These are phyloP conservation scores for Calyptommatus sinebrachiatus DNA, from an alignment of 2,113 vertebrate species.

Conservation along the genomic window DNA sequence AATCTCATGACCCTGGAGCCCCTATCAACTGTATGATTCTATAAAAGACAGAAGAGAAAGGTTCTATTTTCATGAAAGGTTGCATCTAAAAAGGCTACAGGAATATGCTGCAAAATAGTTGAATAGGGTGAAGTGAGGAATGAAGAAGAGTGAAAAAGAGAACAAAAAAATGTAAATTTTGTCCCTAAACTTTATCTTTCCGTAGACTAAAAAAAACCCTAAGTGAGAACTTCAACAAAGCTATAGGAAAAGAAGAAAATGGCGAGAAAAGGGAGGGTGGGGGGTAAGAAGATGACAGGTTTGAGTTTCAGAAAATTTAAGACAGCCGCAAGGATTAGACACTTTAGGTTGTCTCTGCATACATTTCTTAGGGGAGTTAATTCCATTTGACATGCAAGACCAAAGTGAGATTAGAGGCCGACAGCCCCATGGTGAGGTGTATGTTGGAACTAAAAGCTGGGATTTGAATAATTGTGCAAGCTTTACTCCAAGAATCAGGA, in stretches of 20 bases:
- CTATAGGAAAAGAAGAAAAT: conserved; percentile 81
- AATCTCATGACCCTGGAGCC: no score
- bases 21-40: no score
- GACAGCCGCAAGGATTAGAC: conserved; percentile 92
- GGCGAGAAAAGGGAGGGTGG: background rate
- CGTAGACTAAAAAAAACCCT: conserved; percentile 64
- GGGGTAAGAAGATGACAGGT: conserved; percentile 87
- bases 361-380: conserved; percentile 99
- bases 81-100: conserved; percentile 66
- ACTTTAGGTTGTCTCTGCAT: conserved; percentile 96
- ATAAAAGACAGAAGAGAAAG: background rate
- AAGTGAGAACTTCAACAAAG: conserved; percentile 80
- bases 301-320: conserved; percentile 97
- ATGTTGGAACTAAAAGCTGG: conserved; percentile 98
- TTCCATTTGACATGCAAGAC: conserved; percentile 99
- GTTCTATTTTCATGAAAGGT: conserved; percentile 59
- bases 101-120: conserved; percentile 57
- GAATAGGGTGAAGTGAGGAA: no score
- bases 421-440: conserved; percentile 96
- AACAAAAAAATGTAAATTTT: conserved; percentile 80
- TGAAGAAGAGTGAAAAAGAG: background rate
- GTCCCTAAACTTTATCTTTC: conserved; percentile 72
- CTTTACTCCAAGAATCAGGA: conserved; percentile 94
- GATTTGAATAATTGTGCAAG: conserved; percentile 99
- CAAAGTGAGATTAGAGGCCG: conserved; percentile 98